Evolutionary conservation across 2,113 vertebrate species (phyloP).

Genomic region (Anguilla japonica): DNA sequence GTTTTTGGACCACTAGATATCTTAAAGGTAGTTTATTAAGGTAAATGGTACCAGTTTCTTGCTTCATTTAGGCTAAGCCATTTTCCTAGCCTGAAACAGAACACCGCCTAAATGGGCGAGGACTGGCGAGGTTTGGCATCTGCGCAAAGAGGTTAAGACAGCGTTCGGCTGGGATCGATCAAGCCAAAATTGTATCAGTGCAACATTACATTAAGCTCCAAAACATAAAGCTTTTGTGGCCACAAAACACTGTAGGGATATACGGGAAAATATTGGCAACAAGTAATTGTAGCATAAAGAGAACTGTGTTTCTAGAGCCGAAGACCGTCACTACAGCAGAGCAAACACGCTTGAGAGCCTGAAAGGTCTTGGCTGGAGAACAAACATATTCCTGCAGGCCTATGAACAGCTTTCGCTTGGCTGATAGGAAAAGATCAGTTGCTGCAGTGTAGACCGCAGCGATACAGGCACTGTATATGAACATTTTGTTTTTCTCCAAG

Average conservation of each 20-base stretch:
- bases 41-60: too few relatives aligned
- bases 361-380: neutral
- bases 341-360: neutral
- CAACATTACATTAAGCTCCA: neutral
- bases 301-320: neutral
- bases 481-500: neutral
- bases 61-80: too few relatives aligned
- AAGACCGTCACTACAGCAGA: neutral
- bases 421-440: constrained; percentile 10
- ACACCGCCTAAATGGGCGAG: too few relatives aligned
- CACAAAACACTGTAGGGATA: neutral
- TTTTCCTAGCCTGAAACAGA: too few relatives aligned
- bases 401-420: neutral
- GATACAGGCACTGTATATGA: neutral
- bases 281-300: neutral
- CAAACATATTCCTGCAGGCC: constrained; percentile 6
- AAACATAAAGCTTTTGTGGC: too few relatives aligned
- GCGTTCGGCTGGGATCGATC: too few relatives aligned
- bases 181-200: too few relatives aligned
- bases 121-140: too few relatives aligned
- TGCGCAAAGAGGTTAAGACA: too few relatives aligned
- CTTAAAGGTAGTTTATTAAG: too few relatives aligned
- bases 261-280: neutral
- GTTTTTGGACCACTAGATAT: too few relatives aligned
- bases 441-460: neutral